A percentile compares a stretch with the other conserved stretches of the same genome.
These are phyloP conservation scores for Diaphora mendica DNA, from an alignment of 2,888 invertebrate genomes.

Conservation along the genomic window DNA sequence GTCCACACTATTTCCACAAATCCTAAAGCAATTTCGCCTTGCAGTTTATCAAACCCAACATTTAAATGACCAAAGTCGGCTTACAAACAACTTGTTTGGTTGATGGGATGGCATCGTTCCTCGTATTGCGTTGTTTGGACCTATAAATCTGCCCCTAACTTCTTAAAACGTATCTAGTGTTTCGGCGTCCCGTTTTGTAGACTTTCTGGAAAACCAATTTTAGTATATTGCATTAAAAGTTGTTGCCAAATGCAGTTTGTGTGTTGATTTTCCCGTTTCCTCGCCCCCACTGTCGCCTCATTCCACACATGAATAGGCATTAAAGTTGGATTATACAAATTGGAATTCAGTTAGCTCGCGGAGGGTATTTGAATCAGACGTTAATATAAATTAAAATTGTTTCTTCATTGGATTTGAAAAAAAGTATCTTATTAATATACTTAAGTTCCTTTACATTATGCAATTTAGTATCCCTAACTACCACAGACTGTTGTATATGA, in stretches of 20 bases:
- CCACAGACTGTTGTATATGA: no score
- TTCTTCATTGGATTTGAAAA: slow-evolving; percentile 16
- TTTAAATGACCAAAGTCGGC: slow-evolving; percentile 82
- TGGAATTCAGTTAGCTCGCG: slow-evolving; percentile 38
- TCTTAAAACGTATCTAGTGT: slow-evolving; percentile 81
- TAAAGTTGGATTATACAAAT: slow-evolving; percentile 40
- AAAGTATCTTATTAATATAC: not conserved
- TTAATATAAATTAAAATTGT: slow-evolving; percentile 35
- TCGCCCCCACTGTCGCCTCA: slow-evolving; percentile 29
- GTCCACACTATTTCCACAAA: slow-evolving; percentile 59
- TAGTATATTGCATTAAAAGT: slow-evolving; percentile 79
- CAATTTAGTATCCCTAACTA: no score
- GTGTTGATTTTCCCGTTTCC: slow-evolving; percentile 57
- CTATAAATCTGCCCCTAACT: slow-evolving; percentile 84
- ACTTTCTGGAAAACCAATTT: slow-evolving; percentile 81
- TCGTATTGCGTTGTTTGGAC: slow-evolving; percentile 73
- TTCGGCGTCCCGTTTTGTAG: slow-evolving; percentile 68
- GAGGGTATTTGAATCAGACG: slow-evolving; percentile 35
- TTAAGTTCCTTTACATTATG: no score
- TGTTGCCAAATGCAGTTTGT: slow-evolving; percentile 80
- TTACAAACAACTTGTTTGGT: slow-evolving; percentile 78
- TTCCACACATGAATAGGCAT: slow-evolving; percentile 45
- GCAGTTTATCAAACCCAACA: slow-evolving; percentile 81
- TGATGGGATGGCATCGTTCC: slow-evolving; percentile 69
- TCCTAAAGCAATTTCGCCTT: slow-evolving; percentile 67